A percentile compares a stretch with the other conserved stretches of the same genome.
Conservation (phyloP, 2,888 invertebrate genomes). For the Idaea aversata region DNA sequence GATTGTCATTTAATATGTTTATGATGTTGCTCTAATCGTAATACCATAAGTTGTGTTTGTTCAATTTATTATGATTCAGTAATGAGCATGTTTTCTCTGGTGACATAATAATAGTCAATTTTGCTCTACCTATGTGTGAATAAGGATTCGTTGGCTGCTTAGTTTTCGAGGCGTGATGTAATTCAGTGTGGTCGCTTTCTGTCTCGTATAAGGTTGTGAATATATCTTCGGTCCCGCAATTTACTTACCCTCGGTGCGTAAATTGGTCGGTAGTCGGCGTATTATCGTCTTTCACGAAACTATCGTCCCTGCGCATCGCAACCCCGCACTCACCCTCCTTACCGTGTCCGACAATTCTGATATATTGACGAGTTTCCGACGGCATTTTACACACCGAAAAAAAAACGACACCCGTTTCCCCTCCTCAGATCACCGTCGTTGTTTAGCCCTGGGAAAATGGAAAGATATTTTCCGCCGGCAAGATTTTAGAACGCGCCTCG, state of each 20-base stretch:
- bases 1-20: not conserved
- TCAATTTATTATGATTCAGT: not conserved
- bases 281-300: constrained; percentile 48
- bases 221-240: constrained; percentile 34
- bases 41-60: constrained; percentile 3
- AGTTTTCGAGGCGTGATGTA: constrained; percentile 1
- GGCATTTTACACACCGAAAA: constrained; percentile 43
- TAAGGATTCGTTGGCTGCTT: not conserved
- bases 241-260: constrained; percentile 45
- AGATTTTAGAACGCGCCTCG: constrained; percentile 38
- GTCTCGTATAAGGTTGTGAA: constrained; percentile 11
- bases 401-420: constrained; percentile 30
- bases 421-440: constrained; percentile 36
- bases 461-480: constrained; percentile 36
- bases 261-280: constrained; percentile 46
- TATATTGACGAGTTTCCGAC: constrained; percentile 55
- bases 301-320: constrained; percentile 36
- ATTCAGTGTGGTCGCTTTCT: constrained; percentile 15
- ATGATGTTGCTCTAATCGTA: not conserved
- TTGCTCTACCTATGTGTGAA: not conserved
- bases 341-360: constrained; percentile 46
- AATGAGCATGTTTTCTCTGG: not conserved
- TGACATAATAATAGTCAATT: not conserved
- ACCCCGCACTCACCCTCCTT: constrained; percentile 35
- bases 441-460: constrained; percentile 40